Base-by-base conservation (phyloP, 2,888 invertebrate genomes). In the Blastobasis adustella region DNA sequence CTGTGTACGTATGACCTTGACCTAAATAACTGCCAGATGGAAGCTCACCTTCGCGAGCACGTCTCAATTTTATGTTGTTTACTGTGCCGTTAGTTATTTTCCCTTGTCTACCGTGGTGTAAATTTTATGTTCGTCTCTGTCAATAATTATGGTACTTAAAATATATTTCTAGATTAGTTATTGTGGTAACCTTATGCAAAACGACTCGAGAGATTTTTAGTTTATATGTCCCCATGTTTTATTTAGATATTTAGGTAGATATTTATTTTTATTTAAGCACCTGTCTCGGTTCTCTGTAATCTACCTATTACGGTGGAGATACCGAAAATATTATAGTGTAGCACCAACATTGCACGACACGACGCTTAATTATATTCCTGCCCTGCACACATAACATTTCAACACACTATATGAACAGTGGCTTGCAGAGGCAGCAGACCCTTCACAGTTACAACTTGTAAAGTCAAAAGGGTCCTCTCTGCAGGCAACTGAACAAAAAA, bases 1-100 rank as follows among this genome's bases (percentile, higher is more conserved):
- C 60, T 60, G 60, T 54, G 60, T 50, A 46, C 37, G 57, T 72
- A 65, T 86, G 84, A 88, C 88, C 87, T 89, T 88, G 87, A 89
- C 87, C 85, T 71, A 82, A 70, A 79, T 86, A 62, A 65, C 56
- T 67, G 73, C 23, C 23, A 23, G 23, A 79, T 66, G 58, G 58
- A 66, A 66, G 47, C 57, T 56, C 60, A 58, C 56, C 52, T 63
- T 60, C 55, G 55, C 53, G 49, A 53, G 61, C 59, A 65, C 61
- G 56, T 48, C 38, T 60, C 55, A 55, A 53, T 50, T 51, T 56
- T 56, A 63, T 47, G 46, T 60, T 68, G 64, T 69, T 71, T 69
- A 69, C 63, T 63, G 58, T 58, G 55, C 52, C 55, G 4, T 37
- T 53, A 66, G 63, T 67, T 69, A 60, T 66, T 64, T 4, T 51